Base-by-base conservation (phyloP, 2,113 vertebrate genomes). In the Ammodytes marinus region DNA sequence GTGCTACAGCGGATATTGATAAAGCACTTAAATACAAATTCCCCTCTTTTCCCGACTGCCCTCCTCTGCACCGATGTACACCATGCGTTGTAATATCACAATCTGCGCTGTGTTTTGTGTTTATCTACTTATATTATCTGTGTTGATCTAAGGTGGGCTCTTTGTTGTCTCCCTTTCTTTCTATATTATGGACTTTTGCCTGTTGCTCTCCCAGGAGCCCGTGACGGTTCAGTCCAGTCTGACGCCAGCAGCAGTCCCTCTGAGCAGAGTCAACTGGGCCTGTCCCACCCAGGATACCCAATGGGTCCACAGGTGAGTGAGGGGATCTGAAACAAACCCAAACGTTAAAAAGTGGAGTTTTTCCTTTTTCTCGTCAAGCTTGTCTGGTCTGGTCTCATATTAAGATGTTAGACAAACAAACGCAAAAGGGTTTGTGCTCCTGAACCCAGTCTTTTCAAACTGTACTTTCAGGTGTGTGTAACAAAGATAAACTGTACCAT, bases 291-390 rank as follows among this genome's bases (percentile, higher is more conserved):
- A 15, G 84, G 95, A 0, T 99, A 97, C 88, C 93, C 97, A 0
- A 95, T 98, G 86, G 98, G 97, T 83, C 97, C 97, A 86, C 98
- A 99, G 97, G 98, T 99, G 74, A 94, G 95, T 95, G 27, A 50
- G 8, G 52, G 9, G 35, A 52, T 60, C 46, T 19, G 17, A 9
- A 13, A 59, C 39, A 35, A 65, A 43, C 1, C 19, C 10, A 49
- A 59, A 45, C 8, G 11, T 42, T 8, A 68, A 42, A 55, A 45
- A 40, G 46, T 3, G 8, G 8, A 60, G 46, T 50, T 5, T 27
- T 49, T 14, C 55, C 15, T 49, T 2, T 37, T 52, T 43, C 17
- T 74, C 47, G 5, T 74, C 35, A 75, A 55, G 37, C 11, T 50
- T 35, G 17, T 40, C 70, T 37, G 40, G 14, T 14, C 55, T 60